phyloP scores from a whole-genome alignment of 1,140 invertebrate genomes.

The Odontomachus brunneus region DNA sequence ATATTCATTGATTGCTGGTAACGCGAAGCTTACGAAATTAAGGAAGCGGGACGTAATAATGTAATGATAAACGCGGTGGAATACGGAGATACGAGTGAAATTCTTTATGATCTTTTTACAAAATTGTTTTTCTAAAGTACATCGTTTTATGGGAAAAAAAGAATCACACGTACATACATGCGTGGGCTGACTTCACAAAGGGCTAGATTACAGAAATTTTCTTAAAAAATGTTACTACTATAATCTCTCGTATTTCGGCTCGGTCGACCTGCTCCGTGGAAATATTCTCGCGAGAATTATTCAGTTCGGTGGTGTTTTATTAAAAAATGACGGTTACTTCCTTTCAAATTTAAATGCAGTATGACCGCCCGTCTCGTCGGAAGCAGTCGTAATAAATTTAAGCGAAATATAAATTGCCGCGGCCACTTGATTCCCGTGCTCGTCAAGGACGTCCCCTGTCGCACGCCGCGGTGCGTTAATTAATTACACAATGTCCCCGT shows the following conservation, averaged over 20 bases:
- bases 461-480: slow-evolving; percentile 8
- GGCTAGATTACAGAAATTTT: neutral
- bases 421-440: neutral
- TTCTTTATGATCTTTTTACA: neutral
- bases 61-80: neutral
- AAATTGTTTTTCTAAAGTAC: neutral
- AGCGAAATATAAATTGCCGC: slow-evolving; percentile 28
- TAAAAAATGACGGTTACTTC: neutral
- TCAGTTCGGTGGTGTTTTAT: neutral
- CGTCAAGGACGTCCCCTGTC: neutral
- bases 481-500: slow-evolving; percentile 33
- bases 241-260: neutral
- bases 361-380: neutral
- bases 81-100: neutral
- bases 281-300: neutral
- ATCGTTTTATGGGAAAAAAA: neutral
- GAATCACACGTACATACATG: neutral
- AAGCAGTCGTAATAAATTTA: slow-evolving; percentile 38
- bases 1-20: neutral
- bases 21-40: neutral
- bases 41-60: neutral
- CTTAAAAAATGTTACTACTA: neutral
- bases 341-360: slow-evolving; percentile 5
- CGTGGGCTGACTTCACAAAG: no score
- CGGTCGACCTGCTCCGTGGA: neutral